Base-by-base conservation (phyloP, 1,140 invertebrate species). In the Venustaconcha ellipsiformis region DNA sequence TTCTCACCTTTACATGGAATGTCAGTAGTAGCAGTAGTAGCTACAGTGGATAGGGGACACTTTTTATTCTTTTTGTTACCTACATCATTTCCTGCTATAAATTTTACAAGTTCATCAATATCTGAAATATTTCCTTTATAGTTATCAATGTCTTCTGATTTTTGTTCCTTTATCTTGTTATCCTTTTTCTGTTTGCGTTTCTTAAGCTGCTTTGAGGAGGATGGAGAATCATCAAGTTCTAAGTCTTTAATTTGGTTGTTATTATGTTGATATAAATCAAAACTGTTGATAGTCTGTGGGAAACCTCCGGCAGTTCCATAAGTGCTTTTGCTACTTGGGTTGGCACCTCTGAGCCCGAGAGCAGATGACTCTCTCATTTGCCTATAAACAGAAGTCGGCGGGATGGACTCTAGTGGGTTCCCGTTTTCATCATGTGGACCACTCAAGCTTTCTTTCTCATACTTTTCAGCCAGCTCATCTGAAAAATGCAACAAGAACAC, bases 61-160 rank as follows among this genome's bases (percentile, higher is more conserved):
- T 81, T 78, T 62, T 79, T 80, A 68, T 64, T 65, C 59, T 84
- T 83, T 66, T 79, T 75, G 48, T 70, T 77, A 65, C 73, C 76
- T 64, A 81, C 81, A 76, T 80, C 79, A 26, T 78, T 60, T 14
- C 70, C 76, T 73, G 79, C 80, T 67, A 86, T 85, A 67, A 84
- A 85, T 70, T 81, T 78, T 20, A 86, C 63, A 14, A 86, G 72
- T 70, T 83, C 80, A n/a, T 85, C 82, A 37, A 86, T 48, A 11
- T 48, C 37, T 55, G 64, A 58, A 62, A 75, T 82, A 72, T 81
- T 64, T 15, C 85, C 85, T 64, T 79, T 78, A 76, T 85, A 84
- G 71, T 83, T 80, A 48, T 83, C 80, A 72, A 83, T 74, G 20
- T 85, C 77, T 63, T 85, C 80, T n/a, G 85, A 56, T 60, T 70